phyloP scores from a whole-genome alignment of 2,797 vertebrate genomes.

The Spinibarbus caldwelli region DNA sequence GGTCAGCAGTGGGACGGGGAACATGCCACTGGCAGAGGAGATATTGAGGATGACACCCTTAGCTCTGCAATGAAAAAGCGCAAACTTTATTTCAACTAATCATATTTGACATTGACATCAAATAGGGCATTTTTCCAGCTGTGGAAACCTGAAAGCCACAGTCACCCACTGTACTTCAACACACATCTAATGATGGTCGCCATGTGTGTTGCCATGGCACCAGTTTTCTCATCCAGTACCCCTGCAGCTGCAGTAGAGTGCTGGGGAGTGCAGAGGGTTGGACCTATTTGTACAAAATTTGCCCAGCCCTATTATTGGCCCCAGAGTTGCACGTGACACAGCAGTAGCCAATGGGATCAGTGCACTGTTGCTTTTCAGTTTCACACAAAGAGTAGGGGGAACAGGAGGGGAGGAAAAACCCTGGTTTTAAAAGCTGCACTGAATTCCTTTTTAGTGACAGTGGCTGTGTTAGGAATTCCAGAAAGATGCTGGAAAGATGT shows the following conservation, averaged over 20 bases:
- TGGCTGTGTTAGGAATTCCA: not conserved
- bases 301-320: conserved; percentile 69
- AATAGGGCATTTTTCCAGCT: not conserved
- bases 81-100: not conserved
- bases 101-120: not conserved
- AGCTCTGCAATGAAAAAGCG: conserved; percentile 75
- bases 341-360: conserved; percentile 67
- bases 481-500: not conserved
- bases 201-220: conserved; percentile 81
- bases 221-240: conserved; percentile 62
- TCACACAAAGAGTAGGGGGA: conserved; percentile 69
- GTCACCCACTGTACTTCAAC: conserved; percentile 26
- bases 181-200: conserved; percentile 66
- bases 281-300: conserved; percentile 75
- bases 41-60: conserved; percentile 87
- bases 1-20: conserved; percentile 78
- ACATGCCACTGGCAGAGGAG: conserved; percentile 78
- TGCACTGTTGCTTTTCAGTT: conserved; percentile 77
- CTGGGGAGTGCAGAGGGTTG: conserved; percentile 64
- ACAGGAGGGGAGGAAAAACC: conserved; percentile 60
- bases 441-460: not conserved
- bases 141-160: conserved; percentile 9
- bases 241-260: conserved; percentile 78
- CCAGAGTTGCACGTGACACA: conserved; percentile 63
- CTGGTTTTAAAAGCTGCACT: conserved; percentile 30